These are phyloP conservation scores for Manis crassicaudata DNA, from an alignment of 2,797 vertebrate species.

Conservation along the genomic window DNA sequence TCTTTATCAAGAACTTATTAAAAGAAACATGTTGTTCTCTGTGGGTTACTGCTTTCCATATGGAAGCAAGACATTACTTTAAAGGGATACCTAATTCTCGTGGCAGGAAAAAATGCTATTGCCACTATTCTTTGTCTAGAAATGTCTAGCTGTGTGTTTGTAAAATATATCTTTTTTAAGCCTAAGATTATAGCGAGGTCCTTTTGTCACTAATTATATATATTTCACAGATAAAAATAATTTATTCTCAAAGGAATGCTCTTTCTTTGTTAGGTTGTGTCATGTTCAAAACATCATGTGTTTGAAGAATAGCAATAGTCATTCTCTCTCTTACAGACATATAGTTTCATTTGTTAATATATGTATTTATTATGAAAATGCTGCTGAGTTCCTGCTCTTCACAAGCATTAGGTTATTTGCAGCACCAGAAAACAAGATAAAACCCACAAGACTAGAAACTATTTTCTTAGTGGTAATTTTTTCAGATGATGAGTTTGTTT, in stretches of 20 bases:
- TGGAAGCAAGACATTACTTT: not conserved
- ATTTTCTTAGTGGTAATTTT: constrained; percentile 28
- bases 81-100: not conserved
- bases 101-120: not conserved
- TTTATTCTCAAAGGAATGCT: not conserved
- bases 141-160: not conserved
- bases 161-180: not conserved
- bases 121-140: not conserved
- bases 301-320: not conserved
- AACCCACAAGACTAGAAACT: not conserved
- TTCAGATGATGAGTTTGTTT: not conserved
- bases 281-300: not conserved
- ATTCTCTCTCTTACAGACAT: not conserved
- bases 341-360: not conserved
- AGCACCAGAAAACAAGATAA: not conserved
- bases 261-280: not conserved
- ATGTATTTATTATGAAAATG: not conserved
- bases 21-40: not conserved
- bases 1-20: not conserved
- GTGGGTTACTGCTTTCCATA: not conserved
- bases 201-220: not conserved
- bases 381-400: not conserved
- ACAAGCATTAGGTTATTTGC: not conserved
- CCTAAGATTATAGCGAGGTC: not conserved
- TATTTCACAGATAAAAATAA: not conserved